These are phyloP conservation scores for Haliclona indistincta DNA, from an alignment of 37 sponge, comb jelly and placozoan species.

Conservation along the genomic window DNA sequence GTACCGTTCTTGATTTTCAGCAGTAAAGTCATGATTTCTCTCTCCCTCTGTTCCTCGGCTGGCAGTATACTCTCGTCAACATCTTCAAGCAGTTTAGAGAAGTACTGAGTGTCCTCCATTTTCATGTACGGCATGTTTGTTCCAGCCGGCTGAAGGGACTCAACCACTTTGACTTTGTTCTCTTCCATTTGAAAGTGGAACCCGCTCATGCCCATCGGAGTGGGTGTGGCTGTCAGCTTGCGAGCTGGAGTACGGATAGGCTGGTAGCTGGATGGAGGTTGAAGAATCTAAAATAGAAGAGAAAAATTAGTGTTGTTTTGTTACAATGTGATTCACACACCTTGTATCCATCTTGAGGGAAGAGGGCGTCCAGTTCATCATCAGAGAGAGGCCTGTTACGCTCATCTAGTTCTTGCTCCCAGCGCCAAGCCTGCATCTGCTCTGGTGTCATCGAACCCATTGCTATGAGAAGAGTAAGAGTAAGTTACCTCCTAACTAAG, in stretches of 20 bases:
- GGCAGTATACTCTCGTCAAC: conserved; percentile 88
- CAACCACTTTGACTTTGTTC: conserved; percentile 70
- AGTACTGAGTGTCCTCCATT: conserved; percentile 97
- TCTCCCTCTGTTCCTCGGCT: conserved; percentile 97
- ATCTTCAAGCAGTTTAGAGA: conserved; percentile 85
- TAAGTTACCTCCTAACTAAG: not conserved
- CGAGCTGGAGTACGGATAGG: conserved; percentile 93
- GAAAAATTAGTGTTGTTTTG: not conserved
- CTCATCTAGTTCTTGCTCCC: conserved; percentile 94
- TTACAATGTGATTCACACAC: conserved; percentile 14
- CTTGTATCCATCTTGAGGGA: conserved; percentile 97
- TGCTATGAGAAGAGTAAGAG: not conserved
- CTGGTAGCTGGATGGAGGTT: conserved; percentile 89
- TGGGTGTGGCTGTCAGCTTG: conserved; percentile 94
- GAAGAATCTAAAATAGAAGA: conserved; percentile 41
- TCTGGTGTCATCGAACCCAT: conserved; percentile 95
- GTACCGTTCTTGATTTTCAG: conserved; percentile 99
- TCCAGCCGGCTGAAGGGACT: conserved; percentile 79
- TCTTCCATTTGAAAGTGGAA: conserved; percentile 89
- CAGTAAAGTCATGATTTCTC: conserved; percentile 93
- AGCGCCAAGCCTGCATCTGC: conserved; percentile 94
- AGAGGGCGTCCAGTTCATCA: conserved; percentile 92
- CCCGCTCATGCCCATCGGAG: conserved; percentile 93
- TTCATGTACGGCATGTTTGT: conserved; percentile 89
- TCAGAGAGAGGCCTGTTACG: conserved; percentile 90